Conservation (phyloP, 2,113 vertebrate species). For the Aegypius monachus region DNA sequence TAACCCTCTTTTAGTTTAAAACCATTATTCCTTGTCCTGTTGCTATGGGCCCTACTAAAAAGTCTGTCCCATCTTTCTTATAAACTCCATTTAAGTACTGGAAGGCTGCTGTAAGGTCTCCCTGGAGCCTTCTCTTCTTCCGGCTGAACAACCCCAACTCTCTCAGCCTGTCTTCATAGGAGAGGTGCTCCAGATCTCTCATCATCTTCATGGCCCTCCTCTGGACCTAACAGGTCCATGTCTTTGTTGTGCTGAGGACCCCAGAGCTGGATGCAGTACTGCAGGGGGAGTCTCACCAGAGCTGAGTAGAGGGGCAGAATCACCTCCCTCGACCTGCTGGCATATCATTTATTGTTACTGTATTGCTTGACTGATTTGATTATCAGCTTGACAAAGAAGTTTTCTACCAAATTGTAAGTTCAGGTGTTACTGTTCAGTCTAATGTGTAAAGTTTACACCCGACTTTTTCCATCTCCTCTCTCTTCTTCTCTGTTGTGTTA, state of each 20-base stretch:
- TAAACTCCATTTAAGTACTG: background rate
- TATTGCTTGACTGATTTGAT: background rate
- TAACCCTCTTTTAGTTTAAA: background rate
- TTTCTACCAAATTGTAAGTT: background rate
- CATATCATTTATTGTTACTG: background rate
- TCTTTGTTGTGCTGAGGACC: background rate
- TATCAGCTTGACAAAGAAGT: background rate
- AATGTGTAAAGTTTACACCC: background rate
- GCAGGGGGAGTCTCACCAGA: background rate
- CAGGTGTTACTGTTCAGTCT: background rate
- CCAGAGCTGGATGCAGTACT: background rate
- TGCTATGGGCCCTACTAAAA: background rate
- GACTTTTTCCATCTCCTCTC: background rate
- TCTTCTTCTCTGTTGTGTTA: background rate
- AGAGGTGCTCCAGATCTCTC: background rate
- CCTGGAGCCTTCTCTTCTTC: background rate
- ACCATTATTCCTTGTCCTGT: background rate
- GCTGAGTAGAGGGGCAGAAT: background rate
- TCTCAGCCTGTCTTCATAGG: background rate
- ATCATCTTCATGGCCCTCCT: background rate
- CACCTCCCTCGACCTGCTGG: background rate
- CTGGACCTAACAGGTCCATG: background rate
- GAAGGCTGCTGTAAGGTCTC: background rate
- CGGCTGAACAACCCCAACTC: background rate
- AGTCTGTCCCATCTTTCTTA: background rate